Evolutionary conservation across 2,888 invertebrate species (phyloP), one percentile per base, ranked within the genome.

Genomic region (Drosophila mercatorum): DNA sequence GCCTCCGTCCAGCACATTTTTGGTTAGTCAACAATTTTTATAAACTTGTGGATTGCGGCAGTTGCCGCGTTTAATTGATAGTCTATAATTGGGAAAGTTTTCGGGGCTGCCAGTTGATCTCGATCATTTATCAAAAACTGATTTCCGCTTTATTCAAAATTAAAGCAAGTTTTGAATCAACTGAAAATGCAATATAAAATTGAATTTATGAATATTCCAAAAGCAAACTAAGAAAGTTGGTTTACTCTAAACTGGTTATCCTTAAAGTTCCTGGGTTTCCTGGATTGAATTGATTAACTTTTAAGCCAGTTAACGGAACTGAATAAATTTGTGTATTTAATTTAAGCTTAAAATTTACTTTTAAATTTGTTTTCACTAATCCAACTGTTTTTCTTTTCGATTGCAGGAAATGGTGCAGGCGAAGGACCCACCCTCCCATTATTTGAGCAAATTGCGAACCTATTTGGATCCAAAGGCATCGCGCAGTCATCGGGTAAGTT

Each of bases 391-490:
- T 40, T 11, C 1, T 83, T 94, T 95, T 28, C n/a, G 47, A 28
- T 95, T 95, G 31, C 93, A 98, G 96, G 98, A 98, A 95, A 96
- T 97, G 95, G 98, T 99, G 87, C 98, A 98, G 92, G 98, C 98
- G n/a, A 98, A 99, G 94, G 98, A 99, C 93, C 97, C 98, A 57
- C 99, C 99, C 56, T 95, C 97, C 65, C 97, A 98, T 93, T 99
- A 99, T 94, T 95, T 99, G 92, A 97, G 97, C 93, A 99, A 98
- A 93, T 94, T 99, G 88, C 95, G 97, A 89, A 98, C 98, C 8
- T 99, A 98, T 94, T 95, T 99, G 92, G 98, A 99, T 93, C 99
- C 99, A 5, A 98, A 98, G 93, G 98, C 98, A 55, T 98, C 98
- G 53, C 95, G 98, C 91, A 98, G 98, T 94, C 97, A 98, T 93